A percentile compares a stretch with the other conserved stretches of the same genome.
Conservation (phyloP, 2,113 vertebrate species). For the Chaetodon auriga region DNA sequence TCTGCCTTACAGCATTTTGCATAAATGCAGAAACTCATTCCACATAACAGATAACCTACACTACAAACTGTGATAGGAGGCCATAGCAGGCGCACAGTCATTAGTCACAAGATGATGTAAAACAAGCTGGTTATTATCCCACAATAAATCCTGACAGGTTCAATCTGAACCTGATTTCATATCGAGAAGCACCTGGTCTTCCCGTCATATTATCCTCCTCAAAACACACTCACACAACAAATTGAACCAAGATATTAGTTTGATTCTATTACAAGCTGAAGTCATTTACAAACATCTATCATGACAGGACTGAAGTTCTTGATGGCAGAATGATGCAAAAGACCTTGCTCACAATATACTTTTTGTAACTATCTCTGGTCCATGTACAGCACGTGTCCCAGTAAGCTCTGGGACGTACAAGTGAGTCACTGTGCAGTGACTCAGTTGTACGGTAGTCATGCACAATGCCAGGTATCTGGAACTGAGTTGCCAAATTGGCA, state of each 20-base stretch:
- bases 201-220: slow-evolving; percentile 15
- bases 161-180: slow-evolving; percentile 36
- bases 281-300: not conserved
- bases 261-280: slow-evolving; percentile 9
- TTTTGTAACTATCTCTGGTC: slow-evolving; percentile 9
- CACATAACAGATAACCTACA: slow-evolving; percentile 21
- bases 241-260: slow-evolving; percentile 22
- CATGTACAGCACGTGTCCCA: not conserved
- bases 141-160: slow-evolving; percentile 44
- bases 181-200: slow-evolving; percentile 32
- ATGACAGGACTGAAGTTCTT: not conserved
- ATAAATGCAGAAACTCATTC: slow-evolving; percentile 22
- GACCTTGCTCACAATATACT: not conserved
- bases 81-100: slow-evolving; percentile 6
- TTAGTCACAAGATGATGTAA: slow-evolving; percentile 47
- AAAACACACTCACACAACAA: slow-evolving; percentile 19
- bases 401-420: not conserved
- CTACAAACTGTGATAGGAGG: slow-evolving; percentile 7
- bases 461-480: slow-evolving; percentile 2
- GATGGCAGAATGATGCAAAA: not conserved
- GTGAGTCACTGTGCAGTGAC: too few relatives aligned
- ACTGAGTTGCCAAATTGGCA: not conserved
- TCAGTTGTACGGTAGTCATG: not conserved
- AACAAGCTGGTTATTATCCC: slow-evolving; percentile 37
- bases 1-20: slow-evolving; percentile 21